phyloP scores from a whole-genome alignment of 2,888 invertebrate genomes.

The Eumerus sabulonum region DNA sequence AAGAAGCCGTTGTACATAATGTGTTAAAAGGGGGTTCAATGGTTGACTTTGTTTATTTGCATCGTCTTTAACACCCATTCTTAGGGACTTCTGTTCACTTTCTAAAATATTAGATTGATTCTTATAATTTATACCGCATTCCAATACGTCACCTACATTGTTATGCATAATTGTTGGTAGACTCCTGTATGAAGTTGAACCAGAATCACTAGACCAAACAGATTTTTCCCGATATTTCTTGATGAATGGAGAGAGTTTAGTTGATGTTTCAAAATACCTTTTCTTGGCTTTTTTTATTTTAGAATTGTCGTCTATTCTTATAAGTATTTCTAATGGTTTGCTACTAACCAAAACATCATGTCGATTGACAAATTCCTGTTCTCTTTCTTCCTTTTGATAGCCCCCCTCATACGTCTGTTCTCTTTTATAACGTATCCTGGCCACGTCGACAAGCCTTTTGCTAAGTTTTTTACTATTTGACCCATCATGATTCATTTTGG shows the following conservation, averaged over 20 bases:
- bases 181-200: slow-evolving; percentile 59
- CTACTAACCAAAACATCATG: slow-evolving; percentile 10
- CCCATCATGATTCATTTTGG: no score
- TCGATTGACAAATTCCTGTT: slow-evolving; percentile 27
- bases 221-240: slow-evolving; percentile 27
- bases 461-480: no score
- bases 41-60: slow-evolving; percentile 11
- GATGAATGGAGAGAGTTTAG: slow-evolving; percentile 56
- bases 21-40: slow-evolving; percentile 77
- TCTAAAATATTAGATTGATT: no score
- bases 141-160: slow-evolving; percentile 39
- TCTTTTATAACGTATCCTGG: no score
- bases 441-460: no score
- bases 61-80: no score
- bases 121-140: no score
- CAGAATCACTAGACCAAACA: slow-evolving; percentile 29
- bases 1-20: slow-evolving; percentile 80
- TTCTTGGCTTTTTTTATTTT: slow-evolving; percentile 68
- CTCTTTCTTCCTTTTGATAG: slow-evolving; percentile 24
- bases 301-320: slow-evolving; percentile 73
- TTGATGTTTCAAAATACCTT: slow-evolving; percentile 68
- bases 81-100: no score
- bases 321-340: slow-evolving; percentile 74
- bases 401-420: no score
- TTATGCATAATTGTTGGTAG: slow-evolving; percentile 45